These are phyloP conservation scores for Drosophila diplacantha DNA, from an alignment of 2,888 invertebrate genomes.

Conservation along the genomic window DNA sequence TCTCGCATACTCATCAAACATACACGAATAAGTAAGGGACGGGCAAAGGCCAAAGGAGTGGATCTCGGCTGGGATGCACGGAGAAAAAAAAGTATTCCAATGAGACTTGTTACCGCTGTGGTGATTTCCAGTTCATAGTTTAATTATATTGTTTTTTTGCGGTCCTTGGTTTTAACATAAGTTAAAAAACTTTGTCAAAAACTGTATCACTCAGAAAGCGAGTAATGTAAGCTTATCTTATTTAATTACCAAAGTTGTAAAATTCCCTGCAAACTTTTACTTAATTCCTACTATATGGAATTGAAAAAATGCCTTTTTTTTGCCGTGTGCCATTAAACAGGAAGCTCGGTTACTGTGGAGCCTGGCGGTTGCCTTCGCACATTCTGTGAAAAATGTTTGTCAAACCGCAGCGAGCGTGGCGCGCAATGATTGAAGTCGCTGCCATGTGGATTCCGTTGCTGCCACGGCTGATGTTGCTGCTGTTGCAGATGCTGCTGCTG, in stretches of 20 bases:
- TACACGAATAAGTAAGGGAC: constrained; percentile 44
- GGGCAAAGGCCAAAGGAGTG: constrained; percentile 14
- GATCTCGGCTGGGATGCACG: constrained; percentile 21
- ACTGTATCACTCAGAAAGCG: no score
- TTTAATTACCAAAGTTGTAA: neutral
- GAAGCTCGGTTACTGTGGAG: constrained; percentile 19
- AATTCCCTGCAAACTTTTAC: neutral
- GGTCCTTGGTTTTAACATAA: no score
- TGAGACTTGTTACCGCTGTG: neutral
- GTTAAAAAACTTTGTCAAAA: neutral
- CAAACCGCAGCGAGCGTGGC: constrained; percentile 67
- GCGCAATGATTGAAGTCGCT: constrained; percentile 68
- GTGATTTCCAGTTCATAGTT: neutral
- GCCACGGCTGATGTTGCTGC: constrained; percentile 35
- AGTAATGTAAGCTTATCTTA: neutral
- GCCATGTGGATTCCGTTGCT: constrained; percentile 60
- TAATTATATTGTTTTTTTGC: neutral
- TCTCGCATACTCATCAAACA: constrained; percentile 72
- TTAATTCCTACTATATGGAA: neutral
- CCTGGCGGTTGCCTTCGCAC: constrained; percentile 47
- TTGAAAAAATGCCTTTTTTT: neutral
- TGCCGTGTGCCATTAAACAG: constrained; percentile 27
- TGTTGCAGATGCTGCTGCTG: constrained; percentile 17
- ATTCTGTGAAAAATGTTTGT: constrained; percentile 70
- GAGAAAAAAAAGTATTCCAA: neutral